Evolutionary conservation across 1,140 invertebrate genomes (phyloP).

Genomic region (Laodelphax striatellus): DNA sequence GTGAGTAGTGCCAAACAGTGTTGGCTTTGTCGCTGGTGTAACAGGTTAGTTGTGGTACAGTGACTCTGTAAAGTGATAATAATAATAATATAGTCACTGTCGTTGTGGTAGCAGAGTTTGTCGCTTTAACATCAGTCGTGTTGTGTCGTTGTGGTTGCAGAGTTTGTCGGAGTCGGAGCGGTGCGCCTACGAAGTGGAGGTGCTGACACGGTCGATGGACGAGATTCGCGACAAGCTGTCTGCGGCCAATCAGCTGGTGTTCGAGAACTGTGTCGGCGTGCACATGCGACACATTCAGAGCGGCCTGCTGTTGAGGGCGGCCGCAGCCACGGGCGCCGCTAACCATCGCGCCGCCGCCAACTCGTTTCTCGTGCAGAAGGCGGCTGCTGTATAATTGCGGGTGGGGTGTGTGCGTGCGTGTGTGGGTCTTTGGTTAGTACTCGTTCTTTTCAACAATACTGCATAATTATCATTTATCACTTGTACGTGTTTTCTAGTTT

Average conservation of each 20-base stretch:
- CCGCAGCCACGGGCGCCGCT: too few relatives aligned
- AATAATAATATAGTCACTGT: too few relatives aligned
- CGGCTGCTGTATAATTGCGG: neutral
- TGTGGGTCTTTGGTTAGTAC: too few relatives aligned
- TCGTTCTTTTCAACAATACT: too few relatives aligned
- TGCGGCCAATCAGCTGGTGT: slow-evolving; percentile 64
- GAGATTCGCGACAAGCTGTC: slow-evolving; percentile 73
- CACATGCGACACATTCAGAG: slow-evolving; percentile 26
- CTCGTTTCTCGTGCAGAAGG: neutral
- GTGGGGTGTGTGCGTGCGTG: neutral
- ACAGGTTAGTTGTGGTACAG: too few relatives aligned
- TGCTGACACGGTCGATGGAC: slow-evolving; percentile 82
- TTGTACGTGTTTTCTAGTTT: too few relatives aligned
- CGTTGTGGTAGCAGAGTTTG: too few relatives aligned
- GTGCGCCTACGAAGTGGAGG: slow-evolving; percentile 84
- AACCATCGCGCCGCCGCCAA: slow-evolving; percentile 2
- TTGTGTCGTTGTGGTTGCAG: slow-evolving; percentile 33
- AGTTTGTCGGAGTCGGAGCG: slow-evolving; percentile 80
- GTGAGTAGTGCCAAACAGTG: too few relatives aligned
- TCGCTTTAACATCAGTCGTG: too few relatives aligned
- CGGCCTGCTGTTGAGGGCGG: slow-evolving; percentile 10
- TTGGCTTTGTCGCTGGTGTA: too few relatives aligned
- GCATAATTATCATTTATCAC: too few relatives aligned
- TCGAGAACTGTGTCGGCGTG: slow-evolving; percentile 77
- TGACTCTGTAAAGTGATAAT: too few relatives aligned